Conservation (phyloP, 2,888 invertebrate genomes). For the Cataglyphis livida region DNA sequence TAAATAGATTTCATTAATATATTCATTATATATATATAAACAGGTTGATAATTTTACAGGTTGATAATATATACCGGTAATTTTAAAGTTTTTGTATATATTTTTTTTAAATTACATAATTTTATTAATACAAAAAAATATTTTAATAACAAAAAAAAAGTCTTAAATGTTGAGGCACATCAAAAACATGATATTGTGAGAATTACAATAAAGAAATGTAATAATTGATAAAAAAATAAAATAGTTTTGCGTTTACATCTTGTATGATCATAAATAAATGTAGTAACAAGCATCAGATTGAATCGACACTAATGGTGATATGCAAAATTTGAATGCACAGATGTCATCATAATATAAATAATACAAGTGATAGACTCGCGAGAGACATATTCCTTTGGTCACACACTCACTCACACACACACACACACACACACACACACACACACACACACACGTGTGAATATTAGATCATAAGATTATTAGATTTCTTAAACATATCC, state of each 20-base stretch:
- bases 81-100: background rate
- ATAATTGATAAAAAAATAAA: background rate
- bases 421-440: no score
- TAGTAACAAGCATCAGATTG: background rate
- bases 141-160: background rate
- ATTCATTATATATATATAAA: no score
- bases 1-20: no score
- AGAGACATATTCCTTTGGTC: background rate
- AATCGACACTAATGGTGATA: background rate
- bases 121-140: background rate
- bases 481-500: background rate
- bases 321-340: background rate
- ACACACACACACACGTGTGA: background rate
- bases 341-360: background rate
- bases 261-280: background rate
- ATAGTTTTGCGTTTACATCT: background rate
- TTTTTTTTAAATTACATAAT: no score
- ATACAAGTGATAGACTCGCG: background rate
- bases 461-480: background rate
- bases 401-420: no score
- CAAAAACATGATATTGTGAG: background rate
- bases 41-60: no score
- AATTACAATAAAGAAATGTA: background rate
- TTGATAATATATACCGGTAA: background rate
- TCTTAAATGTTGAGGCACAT: background rate